Evolutionary conservation across 2,797 vertebrate genomes (phyloP).

Genomic region (Pygocentrus nattereri): DNA sequence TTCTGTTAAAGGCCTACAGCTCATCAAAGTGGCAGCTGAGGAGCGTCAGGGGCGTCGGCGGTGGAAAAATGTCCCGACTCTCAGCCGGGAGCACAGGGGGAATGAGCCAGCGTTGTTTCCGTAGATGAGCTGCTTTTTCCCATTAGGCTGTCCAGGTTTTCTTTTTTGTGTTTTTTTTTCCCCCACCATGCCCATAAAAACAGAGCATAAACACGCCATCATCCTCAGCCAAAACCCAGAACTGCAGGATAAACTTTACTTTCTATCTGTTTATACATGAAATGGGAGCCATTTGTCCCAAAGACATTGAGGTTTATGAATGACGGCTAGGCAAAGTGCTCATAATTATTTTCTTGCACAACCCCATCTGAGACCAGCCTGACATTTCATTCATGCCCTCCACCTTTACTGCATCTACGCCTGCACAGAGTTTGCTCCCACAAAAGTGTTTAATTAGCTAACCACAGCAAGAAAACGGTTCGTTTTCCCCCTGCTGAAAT

Average conservation of each 20-base stretch:
- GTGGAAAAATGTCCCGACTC: constrained; percentile 41
- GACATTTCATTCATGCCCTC: constrained; percentile 15
- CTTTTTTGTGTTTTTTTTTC: constrained; percentile 12
- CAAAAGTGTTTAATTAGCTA: constrained; percentile 57
- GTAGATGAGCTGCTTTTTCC: constrained; percentile 53
- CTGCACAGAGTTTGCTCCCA: constrained; percentile 23
- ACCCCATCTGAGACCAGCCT: constrained; percentile 9
- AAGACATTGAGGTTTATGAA: constrained; percentile 40
- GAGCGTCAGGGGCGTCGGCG: constrained; percentile 16
- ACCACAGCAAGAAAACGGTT: constrained; percentile 43
- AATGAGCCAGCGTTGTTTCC: constrained; percentile 51
- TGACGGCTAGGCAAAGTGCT: neutral
- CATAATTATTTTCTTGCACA: constrained; percentile 23
- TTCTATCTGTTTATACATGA: constrained; percentile 40
- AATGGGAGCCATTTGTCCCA: constrained; percentile 30
- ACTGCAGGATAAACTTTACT: constrained; percentile 29
- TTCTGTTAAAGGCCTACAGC: neutral
- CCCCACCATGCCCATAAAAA: constrained; percentile 52
- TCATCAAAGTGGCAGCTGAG: constrained; percentile 38
- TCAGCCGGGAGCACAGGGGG: constrained; percentile 2
- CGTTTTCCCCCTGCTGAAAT: constrained; percentile 42
- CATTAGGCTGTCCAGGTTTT: constrained; percentile 50
- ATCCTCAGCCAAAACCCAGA: constrained; percentile 41
- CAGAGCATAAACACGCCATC: constrained; percentile 40
- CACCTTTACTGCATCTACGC: constrained; percentile 7